phyloP scores from a whole-genome alignment of 64 coral and sea anemone genomes.

The Anthopleura sola region DNA sequence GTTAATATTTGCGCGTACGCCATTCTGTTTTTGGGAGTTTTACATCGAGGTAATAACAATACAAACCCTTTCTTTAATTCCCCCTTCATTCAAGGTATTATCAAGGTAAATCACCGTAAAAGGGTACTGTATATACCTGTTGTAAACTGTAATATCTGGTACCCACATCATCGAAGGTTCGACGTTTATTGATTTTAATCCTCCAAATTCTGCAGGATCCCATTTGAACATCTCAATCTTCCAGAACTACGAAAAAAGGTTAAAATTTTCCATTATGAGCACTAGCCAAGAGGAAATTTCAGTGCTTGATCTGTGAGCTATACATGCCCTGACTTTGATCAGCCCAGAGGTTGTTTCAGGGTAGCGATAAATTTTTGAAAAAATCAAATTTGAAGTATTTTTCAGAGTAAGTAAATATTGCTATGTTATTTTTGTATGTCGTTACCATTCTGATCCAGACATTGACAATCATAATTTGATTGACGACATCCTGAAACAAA shows the following conservation, averaged over 20 bases:
- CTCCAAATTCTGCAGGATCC: constrained; percentile 13
- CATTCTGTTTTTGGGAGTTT: too few species aligned
- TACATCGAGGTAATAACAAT: too few species aligned
- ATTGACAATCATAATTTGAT: constrained; percentile 4
- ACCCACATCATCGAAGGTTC: neutral
- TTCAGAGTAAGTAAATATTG: too few species aligned
- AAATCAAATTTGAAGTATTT: too few species aligned
- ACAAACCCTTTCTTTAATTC: too few species aligned
- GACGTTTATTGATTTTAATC: constrained; percentile 1
- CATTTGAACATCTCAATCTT: neutral
- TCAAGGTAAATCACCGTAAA: neutral
- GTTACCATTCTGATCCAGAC: constrained; percentile 22
- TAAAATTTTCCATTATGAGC: neutral
- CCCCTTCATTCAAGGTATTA: too few species aligned
- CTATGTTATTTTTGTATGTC: too few species aligned
- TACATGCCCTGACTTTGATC: too few species aligned
- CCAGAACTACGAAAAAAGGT: neutral
- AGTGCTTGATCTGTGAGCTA: too few species aligned
- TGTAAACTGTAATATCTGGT: constrained; percentile 5
- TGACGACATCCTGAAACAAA: neutral
- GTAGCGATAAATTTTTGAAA: too few species aligned
- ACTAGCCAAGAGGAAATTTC: neutral
- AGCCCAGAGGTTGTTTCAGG: too few species aligned
- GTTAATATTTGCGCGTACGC: too few species aligned
- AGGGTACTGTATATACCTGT: neutral